A percentile compares a stretch with the other conserved stretches of the same genome.
Evolutionary conservation across 2,113 vertebrate species (phyloP).

Genomic region (Origma solitaria): DNA sequence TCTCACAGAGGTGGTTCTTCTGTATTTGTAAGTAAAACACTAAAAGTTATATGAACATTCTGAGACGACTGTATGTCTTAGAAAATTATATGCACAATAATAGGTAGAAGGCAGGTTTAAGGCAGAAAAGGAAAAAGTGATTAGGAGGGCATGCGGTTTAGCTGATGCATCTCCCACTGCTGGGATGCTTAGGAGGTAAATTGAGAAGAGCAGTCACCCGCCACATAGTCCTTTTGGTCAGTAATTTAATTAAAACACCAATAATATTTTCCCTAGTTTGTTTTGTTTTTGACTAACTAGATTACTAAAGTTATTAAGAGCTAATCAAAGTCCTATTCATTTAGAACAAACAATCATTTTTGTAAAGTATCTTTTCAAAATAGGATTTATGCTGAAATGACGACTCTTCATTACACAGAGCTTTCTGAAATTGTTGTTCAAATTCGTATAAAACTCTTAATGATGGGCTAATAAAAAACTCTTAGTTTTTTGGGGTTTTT

Average conservation of each 20-base stretch:
- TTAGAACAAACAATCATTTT: not conserved
- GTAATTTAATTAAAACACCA: not conserved
- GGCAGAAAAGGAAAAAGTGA: not conserved
- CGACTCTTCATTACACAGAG: not conserved
- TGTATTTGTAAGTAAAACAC: not conserved
- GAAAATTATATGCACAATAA: no score
- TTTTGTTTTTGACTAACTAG: not conserved
- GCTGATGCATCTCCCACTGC: not conserved
- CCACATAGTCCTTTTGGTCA: not conserved
- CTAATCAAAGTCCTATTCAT: not conserved
- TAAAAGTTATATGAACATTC: not conserved
- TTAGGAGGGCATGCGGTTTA: not conserved
- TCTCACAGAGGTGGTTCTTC: not conserved
- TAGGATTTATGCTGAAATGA: not conserved
- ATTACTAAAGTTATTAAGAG: not conserved
- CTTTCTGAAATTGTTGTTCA: not conserved
- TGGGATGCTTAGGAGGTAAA: not conserved
- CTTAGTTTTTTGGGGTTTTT: no score
- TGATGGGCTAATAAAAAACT: not conserved
- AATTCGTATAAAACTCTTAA: not conserved
- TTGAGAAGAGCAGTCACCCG: not conserved
- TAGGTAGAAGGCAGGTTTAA: not conserved
- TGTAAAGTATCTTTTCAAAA: not conserved
- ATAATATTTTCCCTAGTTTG: not conserved
- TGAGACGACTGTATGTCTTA: not conserved